Evolutionary conservation across 2,113 vertebrate species (phyloP).

Genomic region (Sturnira hondurensis): DNA sequence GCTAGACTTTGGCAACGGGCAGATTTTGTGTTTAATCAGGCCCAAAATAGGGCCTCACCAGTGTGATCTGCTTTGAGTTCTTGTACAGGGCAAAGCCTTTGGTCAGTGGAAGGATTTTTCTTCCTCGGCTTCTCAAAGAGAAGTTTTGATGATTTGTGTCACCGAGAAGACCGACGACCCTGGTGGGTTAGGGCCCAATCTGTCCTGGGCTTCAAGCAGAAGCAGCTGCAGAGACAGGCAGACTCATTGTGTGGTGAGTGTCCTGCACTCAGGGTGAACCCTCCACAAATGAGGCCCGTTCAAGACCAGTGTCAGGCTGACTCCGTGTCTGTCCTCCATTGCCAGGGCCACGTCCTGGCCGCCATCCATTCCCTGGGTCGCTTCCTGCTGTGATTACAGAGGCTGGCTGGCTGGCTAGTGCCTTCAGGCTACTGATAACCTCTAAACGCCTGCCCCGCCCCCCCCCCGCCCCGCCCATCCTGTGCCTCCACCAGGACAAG

Average conservation of each 20-base stretch:
- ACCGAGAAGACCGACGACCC: neutral
- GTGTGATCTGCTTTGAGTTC: constrained; percentile 20
- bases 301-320: neutral
- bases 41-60: neutral
- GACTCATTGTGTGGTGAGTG: neutral
- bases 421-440: neutral
- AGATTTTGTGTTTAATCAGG: neutral
- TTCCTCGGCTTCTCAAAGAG: constrained; percentile 5
- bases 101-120: constrained; percentile 1
- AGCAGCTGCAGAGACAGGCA: neutral
- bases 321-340: neutral
- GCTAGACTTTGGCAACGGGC: neutral
- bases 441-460: neutral
- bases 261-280: neutral
- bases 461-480: neutral
- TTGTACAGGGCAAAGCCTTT: constrained; percentile 8
- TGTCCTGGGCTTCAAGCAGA: neutral
- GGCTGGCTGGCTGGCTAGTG: neutral
- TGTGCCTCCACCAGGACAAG: neutral
- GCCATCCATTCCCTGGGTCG: neutral
- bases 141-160: constrained; percentile 9
- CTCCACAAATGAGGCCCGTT: neutral
- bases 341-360: neutral
- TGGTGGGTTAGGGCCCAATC: neutral
- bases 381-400: neutral